Base-by-base conservation (phyloP, 2,888 invertebrate species). In the Ormyrus pomaceus region DNA sequence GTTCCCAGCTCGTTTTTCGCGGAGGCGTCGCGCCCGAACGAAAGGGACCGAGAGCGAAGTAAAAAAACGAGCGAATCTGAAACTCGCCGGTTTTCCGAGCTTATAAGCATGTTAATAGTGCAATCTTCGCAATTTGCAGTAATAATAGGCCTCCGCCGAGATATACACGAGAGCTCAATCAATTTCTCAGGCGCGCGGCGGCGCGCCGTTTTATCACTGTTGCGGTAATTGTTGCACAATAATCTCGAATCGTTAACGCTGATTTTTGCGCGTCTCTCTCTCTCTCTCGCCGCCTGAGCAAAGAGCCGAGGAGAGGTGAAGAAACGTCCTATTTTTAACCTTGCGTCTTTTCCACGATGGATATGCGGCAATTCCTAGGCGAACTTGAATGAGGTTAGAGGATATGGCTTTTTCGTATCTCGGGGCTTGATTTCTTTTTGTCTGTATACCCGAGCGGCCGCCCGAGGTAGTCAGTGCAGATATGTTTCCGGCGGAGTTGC, bases 181-280 rank as follows among this genome's bases (percentile, higher is more conserved):
- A 73, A 79, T 79, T 77, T 79, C 34, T 34, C 34, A 34, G 34
- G 34, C 34, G 9, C 73, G 11, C 7, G 8, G 13, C 4, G 34
- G 13, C 4, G 34, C 1, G 53, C n/a, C 59, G 64, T 71, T 77
- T 71, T 77, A 71, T 77, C 71, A 65, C 70, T 61, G 58, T 77
- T 71, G 71, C 71, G 51, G 71, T 70, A 77, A 77, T 77, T 34
- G 70, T 77, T 77, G 70, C 77, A 71, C 77, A 77, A 77, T 71
- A 58, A 70, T 70, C 70, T 59, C 61, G 55, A 76, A 76, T 76
- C 61, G 69, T 76, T 76, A 61, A 48, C 55, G 55, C 59, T 58
- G 10, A 70, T 77, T 70, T 70, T 77, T 76, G 64, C 68, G 46
- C 68, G 68, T 11, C 48, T 19, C 62, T 34, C 34, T 34, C 34